Evolutionary conservation across 2,113 vertebrate species (phyloP), one percentile per base, ranked within the genome.

Genomic region (Strix aluco): DNA sequence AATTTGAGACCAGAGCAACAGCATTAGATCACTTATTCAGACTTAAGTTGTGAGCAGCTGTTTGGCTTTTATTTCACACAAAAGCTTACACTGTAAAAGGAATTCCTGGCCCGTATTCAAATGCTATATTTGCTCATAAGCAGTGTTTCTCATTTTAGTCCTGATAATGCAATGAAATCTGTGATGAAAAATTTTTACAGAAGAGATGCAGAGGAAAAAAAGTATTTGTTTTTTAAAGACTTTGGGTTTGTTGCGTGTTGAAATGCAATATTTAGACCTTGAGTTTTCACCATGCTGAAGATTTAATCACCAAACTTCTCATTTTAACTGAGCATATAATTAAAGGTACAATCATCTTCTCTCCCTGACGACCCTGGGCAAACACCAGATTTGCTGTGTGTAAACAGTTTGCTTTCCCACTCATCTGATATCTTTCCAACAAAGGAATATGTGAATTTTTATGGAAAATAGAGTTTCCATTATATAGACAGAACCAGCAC

Each of bases 31-130:
- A 94, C 85, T 95, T 91, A 91, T 63, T 96, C 92, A 77, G 94
- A 93, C 79, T 69, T 92, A 94, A 96, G 96, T 90, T 93, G 89
- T 66, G 75, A 97, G 95, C 97, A 98, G 97, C 97, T 97, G 97
- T 97, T 93, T 97, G 97, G 96, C 95, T 96, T 97, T 96, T 74
- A 94, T 97, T 98, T 96, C 95, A 96, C 92, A 94, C 84, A 96
- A 97, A 95, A 96, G 74, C 87, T 94, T 93, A 91, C 6, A 46
- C 94, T 88, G 88, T 84, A 97, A 96, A 93, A 97, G 95, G 94
- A 97, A 98, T 97, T 97, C 86, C 88, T 98, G 97, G 97, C 96
- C 86, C 26, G 4, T 34, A 63, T 80, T 95, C 97, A 97, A 96
- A 91, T 78, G 86, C 82, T 96, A 74, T 97, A 98, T 98, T 97